phyloP scores from a whole-genome alignment of 2,888 invertebrate genomes.

The Aphodius sticticus region DNA sequence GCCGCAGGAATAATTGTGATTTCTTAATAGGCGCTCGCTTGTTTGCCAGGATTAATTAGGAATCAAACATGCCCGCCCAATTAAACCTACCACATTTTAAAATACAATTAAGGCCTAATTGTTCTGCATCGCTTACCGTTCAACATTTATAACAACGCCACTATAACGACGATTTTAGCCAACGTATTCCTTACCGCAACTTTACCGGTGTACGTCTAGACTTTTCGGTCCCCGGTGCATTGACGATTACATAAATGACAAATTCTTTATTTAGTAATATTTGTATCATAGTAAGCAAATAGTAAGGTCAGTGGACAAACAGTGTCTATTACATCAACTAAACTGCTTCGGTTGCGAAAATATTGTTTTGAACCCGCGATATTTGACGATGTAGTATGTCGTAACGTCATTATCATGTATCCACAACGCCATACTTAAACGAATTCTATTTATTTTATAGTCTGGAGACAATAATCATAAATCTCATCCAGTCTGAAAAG shows the following conservation, averaged over 20 bases:
- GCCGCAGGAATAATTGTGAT: neutral
- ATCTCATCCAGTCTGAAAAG: no score
- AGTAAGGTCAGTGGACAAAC: neutral
- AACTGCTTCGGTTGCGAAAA: neutral
- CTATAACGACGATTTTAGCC: neutral
- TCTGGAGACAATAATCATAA: no score
- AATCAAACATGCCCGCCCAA: neutral
- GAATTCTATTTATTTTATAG: no score
- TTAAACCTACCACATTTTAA: neutral
- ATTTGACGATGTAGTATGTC: neutral
- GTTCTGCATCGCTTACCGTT: neutral
- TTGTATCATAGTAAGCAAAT: neutral
- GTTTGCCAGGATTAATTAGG: neutral
- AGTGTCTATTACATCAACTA: neutral
- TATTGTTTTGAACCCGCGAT: neutral
- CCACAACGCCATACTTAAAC: no score
- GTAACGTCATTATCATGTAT: neutral
- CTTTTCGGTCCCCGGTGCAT: neutral
- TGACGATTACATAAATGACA: neutral
- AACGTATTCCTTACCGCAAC: neutral
- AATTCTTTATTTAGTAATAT: neutral
- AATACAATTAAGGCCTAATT: neutral
- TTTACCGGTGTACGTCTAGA: neutral
- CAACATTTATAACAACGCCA: neutral
- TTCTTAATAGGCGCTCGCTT: neutral